Base-by-base conservation (phyloP, 2,888 invertebrate species). In the Palloptera scutellata region DNA sequence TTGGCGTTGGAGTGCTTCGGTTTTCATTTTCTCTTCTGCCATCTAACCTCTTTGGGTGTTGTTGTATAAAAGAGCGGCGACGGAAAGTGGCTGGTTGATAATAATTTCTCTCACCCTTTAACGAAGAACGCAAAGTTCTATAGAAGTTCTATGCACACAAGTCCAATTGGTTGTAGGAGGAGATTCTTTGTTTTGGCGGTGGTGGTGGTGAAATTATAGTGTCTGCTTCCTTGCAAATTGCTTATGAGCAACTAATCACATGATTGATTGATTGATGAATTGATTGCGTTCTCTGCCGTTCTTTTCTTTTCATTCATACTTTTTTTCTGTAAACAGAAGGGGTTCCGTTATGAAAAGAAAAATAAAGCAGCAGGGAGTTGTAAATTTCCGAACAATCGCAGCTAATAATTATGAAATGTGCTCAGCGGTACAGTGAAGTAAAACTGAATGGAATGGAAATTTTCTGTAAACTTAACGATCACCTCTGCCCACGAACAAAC, bases 231-330 rank as follows among this genome's bases (percentile, higher is more conserved):
- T 30, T 58, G 64, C 41, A 48, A 58, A 64, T 59, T 59, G 64
- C 58, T 64, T 52, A 64, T 53, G 58, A n/a, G 51, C 63, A 62
- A 64, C 53, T 67, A 61, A 67, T 67, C 67, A 67, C 62, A 59
- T 65, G 63, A 61, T 66, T 67, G 69, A 70, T 65, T 70, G 67
- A 66, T 66, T 55, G 66, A 65, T 67, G 64, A 54, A 67, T 64
- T 61, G 65, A 66, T 62, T 69, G 61, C 54, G 8, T 40, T 64
- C 63, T 17, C 53, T 20, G 12, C 13, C 15, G 30, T 20, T 57
- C n/a, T 40, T 30, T n/a, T 6, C 3, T 40, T 40, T 57, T 13
- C 1, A 30, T 13, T 30, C 13, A 12, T 2, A 15, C 15, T 15
- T 60, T 45, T 58, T 19, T 30, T 30, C 30, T n/a, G 30, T 30